These are phyloP conservation scores for Tetropium fuscum DNA, from an alignment of 2,888 invertebrate species.

Conservation along the genomic window DNA sequence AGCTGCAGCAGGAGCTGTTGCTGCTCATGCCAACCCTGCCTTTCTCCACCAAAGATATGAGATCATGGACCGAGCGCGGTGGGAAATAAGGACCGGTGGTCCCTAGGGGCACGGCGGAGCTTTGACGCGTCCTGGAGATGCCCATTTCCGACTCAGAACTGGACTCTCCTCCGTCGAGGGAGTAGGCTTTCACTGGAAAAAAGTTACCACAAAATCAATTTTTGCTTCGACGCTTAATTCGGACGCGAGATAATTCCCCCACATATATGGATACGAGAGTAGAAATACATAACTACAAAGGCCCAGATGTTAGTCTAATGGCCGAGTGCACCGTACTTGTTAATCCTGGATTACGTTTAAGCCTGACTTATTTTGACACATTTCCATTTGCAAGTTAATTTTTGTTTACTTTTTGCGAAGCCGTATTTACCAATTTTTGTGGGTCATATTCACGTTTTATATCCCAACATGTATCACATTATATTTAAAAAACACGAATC, in stretches of 20 bases:
- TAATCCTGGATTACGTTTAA: no score
- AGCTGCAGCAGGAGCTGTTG: conserved; percentile 68
- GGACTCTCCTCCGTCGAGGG: conserved; percentile 74
- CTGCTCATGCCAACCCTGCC: conserved; percentile 66
- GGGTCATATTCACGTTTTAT: no score
- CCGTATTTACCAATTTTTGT: no score
- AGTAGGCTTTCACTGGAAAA: conserved; percentile 70
- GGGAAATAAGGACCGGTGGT: conserved; percentile 65
- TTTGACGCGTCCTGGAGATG: conserved; percentile 45
- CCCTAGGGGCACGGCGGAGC: conserved; percentile 57
- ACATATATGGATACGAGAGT: no score
- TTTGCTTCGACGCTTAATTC: neutral
- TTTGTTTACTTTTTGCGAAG: no score
- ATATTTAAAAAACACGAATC: no score
- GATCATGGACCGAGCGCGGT: conserved; percentile 54
- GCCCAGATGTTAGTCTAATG: no score
- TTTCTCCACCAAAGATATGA: conserved; percentile 69
- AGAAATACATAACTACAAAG: no score
- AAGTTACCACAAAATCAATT: conserved; percentile 14
- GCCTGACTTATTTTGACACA: no score
- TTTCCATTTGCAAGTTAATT: no score
- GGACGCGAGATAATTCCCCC: neutral
- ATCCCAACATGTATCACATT: no score
- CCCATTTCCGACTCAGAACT: conserved; percentile 81
- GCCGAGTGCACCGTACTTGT: no score